Percentiles rank a stretch among this genome's conserved stretches.
Conservation (phyloP, 2,888 invertebrate species). For the Protophormia terraenovae region DNA sequence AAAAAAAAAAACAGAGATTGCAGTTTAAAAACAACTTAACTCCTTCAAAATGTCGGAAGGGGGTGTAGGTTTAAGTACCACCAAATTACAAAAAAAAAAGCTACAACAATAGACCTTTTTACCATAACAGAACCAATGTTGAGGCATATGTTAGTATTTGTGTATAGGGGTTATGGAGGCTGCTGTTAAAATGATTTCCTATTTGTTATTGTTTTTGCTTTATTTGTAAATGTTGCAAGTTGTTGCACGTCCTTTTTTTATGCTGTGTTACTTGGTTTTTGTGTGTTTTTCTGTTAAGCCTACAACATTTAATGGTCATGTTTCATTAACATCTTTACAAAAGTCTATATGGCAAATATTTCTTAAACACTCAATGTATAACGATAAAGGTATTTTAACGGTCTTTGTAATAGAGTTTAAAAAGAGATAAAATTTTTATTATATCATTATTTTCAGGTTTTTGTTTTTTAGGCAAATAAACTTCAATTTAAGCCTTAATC, state of each 20-base stretch:
- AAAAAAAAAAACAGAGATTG: no score
- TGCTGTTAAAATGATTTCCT: slow-evolving; percentile 30
- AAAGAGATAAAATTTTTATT: no score
- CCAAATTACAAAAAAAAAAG: neutral
- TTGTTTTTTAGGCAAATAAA: neutral
- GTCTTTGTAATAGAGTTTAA: no score
- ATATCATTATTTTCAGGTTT: no score
- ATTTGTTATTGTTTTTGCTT: slow-evolving; percentile 11
- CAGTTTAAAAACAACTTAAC: slow-evolving; percentile 46
- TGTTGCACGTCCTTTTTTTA: slow-evolving; percentile 4
- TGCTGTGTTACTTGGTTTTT: neutral
- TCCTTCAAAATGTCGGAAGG: slow-evolving; percentile 19
- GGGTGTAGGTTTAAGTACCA: no score
- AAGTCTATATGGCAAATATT: neutral
- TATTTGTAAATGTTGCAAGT: slow-evolving; percentile 25
- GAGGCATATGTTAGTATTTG: slow-evolving; percentile 6
- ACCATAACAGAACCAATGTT: neutral
- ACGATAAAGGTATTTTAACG: no score
- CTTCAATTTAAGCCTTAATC: neutral
- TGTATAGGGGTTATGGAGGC: neutral
- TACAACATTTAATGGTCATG: slow-evolving; percentile 50
- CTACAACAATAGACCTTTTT: slow-evolving; percentile 35
- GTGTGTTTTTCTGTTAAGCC: neutral
- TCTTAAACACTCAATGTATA: neutral
- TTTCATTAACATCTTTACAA: slow-evolving; percentile 48